Evolutionary conservation across 2,113 vertebrate genomes (phyloP).

Genomic region (Elachura formosa): DNA sequence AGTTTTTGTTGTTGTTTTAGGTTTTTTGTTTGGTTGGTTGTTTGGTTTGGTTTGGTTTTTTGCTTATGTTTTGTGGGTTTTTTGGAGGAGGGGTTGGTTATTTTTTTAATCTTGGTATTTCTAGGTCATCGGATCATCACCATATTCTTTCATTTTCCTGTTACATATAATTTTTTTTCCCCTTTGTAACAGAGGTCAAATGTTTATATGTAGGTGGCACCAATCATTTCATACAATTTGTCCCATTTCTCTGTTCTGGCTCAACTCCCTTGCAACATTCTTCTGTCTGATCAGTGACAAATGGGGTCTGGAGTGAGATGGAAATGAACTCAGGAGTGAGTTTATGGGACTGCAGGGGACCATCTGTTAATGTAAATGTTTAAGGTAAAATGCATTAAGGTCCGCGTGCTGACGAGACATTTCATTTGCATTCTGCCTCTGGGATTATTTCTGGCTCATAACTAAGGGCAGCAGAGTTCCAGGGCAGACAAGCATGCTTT

Average conservation of each 20-base stretch:
- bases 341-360: slow-evolving; percentile 73
- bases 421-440: slow-evolving; percentile 70
- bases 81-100: fast-evolving
- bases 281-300: slow-evolving; percentile 46
- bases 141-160: not conserved
- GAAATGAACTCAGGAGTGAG: slow-evolving; percentile 67
- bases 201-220: slow-evolving; percentile 43
- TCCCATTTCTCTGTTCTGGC: slow-evolving; percentile 48
- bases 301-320: slow-evolving; percentile 58
- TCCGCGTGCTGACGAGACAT: slow-evolving; percentile 61
- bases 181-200: slow-evolving; percentile 51
- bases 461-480: slow-evolving; percentile 38
- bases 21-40: not conserved
- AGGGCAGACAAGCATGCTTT: not conserved
- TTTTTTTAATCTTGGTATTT: not conserved
- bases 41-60: too few species aligned
- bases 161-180: not conserved
- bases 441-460: slow-evolving; percentile 55
- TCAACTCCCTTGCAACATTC: slow-evolving; percentile 51
- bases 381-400: slow-evolving; percentile 72
- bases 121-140: not conserved
- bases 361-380: slow-evolving; percentile 81
- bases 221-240: slow-evolving; percentile 17
- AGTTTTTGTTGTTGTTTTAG: not conserved
- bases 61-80: fast-evolving